Percentiles rank a stretch among this genome's conserved stretches.
Conservation (phyloP, 2,113 vertebrate genomes). For the Ariopsis seemanni region DNA sequence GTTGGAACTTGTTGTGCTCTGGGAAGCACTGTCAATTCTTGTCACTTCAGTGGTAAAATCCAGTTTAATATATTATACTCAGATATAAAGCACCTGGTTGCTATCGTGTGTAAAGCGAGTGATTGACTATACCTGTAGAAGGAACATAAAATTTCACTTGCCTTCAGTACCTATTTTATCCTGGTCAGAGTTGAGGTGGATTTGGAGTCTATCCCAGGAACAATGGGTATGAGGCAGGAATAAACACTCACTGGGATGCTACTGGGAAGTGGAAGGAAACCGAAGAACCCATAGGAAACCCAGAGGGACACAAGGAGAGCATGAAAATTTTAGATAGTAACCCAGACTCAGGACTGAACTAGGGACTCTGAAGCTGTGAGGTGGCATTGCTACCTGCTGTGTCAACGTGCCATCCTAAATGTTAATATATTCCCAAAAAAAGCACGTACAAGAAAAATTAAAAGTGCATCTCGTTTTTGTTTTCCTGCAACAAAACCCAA, state of each 20-base stretch:
- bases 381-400: conserved; percentile 11
- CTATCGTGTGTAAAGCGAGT: neutral
- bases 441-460: neutral
- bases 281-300: neutral
- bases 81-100: neutral
- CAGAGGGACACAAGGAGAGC: neutral
- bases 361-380: neutral
- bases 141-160: neutral
- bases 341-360: neutral
- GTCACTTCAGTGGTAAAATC: neutral
- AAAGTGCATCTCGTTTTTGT: neutral
- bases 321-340: neutral
- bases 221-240: neutral
- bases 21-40: neutral
- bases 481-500: neutral
- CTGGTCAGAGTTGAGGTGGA: neutral
- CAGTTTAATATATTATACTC: neutral
- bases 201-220: neutral
- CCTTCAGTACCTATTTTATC: neutral
- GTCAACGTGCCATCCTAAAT: neutral
- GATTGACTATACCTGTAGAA: neutral
- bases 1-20: neutral
- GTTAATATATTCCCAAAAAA: conserved; percentile 24
- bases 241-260: neutral
- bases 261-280: neutral